phyloP scores from a whole-genome alignment of 1,140 invertebrate genomes.

The Epicauta chinensis region DNA sequence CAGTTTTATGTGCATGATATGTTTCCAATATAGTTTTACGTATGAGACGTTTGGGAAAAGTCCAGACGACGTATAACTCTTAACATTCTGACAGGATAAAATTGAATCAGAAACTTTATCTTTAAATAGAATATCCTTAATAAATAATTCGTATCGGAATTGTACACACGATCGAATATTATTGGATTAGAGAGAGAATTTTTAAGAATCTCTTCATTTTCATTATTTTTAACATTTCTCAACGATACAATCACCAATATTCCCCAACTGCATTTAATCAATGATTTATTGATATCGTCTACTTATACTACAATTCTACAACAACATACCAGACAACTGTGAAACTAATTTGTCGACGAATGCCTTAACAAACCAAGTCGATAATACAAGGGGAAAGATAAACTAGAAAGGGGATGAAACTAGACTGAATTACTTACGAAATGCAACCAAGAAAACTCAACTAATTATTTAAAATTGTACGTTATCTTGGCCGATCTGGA shows the following conservation, averaged over 20 bases:
- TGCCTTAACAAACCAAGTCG: conserved; percentile 18
- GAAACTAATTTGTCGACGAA: conserved; percentile 23
- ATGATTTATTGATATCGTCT: conserved; percentile 19
- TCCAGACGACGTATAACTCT: conserved; percentile 18
- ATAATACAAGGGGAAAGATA: conserved; percentile 14
- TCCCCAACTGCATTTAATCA: conserved; percentile 16
- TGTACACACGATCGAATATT: too few relatives aligned
- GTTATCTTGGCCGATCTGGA: not conserved
- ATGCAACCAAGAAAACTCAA: conserved; percentile 1
- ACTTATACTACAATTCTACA: too few relatives aligned
- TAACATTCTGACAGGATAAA: conserved; percentile 20
- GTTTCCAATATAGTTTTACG: not conserved
- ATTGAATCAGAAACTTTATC: conserved; percentile 21
- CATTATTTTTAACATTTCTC: conserved; percentile 10
- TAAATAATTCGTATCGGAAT: conserved; percentile 7
- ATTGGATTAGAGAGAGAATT: too few relatives aligned
- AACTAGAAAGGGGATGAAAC: not conserved
- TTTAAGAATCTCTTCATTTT: too few relatives aligned
- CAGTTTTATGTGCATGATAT: not conserved
- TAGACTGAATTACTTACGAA: conserved; percentile 7
- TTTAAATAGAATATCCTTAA: conserved; percentile 2
- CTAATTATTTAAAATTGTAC: conserved; percentile 3
- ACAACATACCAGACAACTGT: conserved; percentile 7
- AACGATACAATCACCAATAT: conserved; percentile 7
- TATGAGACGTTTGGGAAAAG: conserved; percentile 16